Base-by-base conservation (phyloP, 2,888 invertebrate species). In the Pyralis farinalis region DNA sequence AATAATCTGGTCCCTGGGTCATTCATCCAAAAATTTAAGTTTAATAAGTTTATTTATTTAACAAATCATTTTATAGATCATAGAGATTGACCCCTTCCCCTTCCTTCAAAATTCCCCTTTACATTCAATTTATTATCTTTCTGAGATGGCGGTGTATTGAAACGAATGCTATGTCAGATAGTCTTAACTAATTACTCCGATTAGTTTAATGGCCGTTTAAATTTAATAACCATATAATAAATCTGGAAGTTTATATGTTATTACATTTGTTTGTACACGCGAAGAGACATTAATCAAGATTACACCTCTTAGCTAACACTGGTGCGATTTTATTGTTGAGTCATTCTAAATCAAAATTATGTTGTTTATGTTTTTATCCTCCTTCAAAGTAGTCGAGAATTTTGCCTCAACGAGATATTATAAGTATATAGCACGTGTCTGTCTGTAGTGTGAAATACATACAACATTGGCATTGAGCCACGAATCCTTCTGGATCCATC, bases 221-320 rank as follows among this genome's bases (percentile, higher is more conserved):
- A 44, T 49, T 49, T 49, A 47, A 47, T 43, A 47, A 44, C 49
- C 44, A 37, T 21, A 25, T 25, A 21, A 21, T 37, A 7, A 16
- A 7, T 30, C 11, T 22, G 12, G 11, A 20, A 36, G 28, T n/a
- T 32, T 31, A 37, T 37, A 36, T 28, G 20, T 22, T 28, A 36
- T 40, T 44, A 43, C 34, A 34, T 29, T 30, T 44, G 37, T 44
- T 34, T 42, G 40, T 41, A 43, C 41, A 36, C 37, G 30, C 32
- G 20, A 29, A 7, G 12, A 4, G 31, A 35, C 37, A 37, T 48
- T 48, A 40, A 43, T 48, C 43, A 46, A 46, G 37, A 46, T 43
- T 43, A 40, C 37, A 22, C 30, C 21, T 37, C 22, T 31, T 37
- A 27, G 30, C 34, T 27, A 34, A 22, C 34, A 40, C n/a, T n/a